These are phyloP conservation scores for Elanoides forficatus DNA, from an alignment of 2,113 vertebrate species.

Conservation along the genomic window DNA sequence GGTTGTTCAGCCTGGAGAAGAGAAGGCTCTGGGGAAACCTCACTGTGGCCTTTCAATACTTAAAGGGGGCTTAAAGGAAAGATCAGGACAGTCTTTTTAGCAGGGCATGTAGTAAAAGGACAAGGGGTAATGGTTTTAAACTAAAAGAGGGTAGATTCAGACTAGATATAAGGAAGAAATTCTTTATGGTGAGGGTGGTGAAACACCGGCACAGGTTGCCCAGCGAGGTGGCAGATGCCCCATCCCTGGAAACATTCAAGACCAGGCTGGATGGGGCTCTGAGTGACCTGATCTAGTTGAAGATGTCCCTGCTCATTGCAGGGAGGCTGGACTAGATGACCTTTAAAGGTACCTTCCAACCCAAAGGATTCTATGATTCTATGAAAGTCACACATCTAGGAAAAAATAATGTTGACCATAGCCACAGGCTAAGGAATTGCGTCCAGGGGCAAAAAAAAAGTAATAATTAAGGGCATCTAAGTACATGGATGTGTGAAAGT, in stretches of 20 bases:
- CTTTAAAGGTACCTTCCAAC: background rate
- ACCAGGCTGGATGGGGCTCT: background rate
- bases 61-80: background rate
- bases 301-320: background rate
- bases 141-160: background rate
- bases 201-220: background rate
- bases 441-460: background rate
- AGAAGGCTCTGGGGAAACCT: background rate
- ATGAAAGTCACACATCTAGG: background rate
- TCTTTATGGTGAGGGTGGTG: background rate
- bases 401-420: background rate
- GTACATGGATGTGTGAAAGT: background rate
- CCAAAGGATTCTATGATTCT: background rate
- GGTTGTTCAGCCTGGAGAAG: background rate
- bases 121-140: background rate
- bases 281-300: background rate
- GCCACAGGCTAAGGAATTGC: background rate
- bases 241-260: background rate
- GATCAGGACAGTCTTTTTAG: background rate
- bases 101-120: accelerated
- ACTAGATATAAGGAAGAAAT: background rate
- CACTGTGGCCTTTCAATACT: background rate
- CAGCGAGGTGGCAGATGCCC: too few relatives aligned
- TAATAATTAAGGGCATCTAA: background rate
- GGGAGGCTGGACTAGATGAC: background rate